Conservation (phyloP, 2,888 invertebrate species). For the Cetonia aurata region DNA sequence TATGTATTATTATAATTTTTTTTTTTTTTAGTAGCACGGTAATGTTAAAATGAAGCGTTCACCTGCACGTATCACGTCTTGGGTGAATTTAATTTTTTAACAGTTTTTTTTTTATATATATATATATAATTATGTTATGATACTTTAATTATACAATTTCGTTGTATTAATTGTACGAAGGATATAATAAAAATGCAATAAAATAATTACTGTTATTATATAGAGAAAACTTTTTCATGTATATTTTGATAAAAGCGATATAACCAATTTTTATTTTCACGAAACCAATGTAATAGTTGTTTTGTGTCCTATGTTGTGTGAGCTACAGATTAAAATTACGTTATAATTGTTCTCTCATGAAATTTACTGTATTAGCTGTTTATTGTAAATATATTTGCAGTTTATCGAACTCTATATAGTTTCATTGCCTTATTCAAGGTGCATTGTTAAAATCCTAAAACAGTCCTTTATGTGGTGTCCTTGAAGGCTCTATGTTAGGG, state of each 20-base stretch:
- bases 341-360: conserved; percentile 36
- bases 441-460: too few relatives aligned
- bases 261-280: conserved; percentile 30
- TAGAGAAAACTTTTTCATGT: conserved; percentile 36
- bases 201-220: conserved; percentile 2
- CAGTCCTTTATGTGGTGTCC: too few relatives aligned
- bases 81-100: neutral
- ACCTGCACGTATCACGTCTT: conserved; percentile 5
- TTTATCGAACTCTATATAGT: neutral
- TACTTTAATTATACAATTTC: conserved; percentile 10
- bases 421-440: too few relatives aligned
- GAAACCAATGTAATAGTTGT: conserved; percentile 31
- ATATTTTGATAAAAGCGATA: conserved; percentile 41
- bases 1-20: conserved; percentile 9
- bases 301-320: conserved; percentile 39
- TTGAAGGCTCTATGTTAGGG: too few relatives aligned
- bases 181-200: neutral
- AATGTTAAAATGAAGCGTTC: conserved; percentile 8
- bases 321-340: conserved; percentile 37
- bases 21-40: conserved; percentile 29
- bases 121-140: conserved; percentile 9
- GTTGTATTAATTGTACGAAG: conserved; percentile 17
- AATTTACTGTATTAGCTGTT: conserved; percentile 52
- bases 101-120: conserved; percentile 25
- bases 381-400: conserved; percentile 57